phyloP scores from a whole-genome alignment of 2,113 vertebrate species.

The Anthoscopus minutus region DNA sequence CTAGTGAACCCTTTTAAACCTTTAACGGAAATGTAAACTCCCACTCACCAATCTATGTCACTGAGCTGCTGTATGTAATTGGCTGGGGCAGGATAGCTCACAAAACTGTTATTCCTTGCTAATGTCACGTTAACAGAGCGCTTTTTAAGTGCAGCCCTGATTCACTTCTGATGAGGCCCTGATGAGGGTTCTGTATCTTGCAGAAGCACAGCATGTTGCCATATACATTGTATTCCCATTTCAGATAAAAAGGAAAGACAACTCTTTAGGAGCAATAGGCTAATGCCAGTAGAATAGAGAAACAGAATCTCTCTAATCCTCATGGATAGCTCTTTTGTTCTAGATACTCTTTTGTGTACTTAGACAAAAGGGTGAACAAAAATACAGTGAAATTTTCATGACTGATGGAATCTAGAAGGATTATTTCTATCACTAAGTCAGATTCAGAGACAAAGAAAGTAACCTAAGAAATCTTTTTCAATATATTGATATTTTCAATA shows the following conservation, averaged over 20 bases:
- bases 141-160: neutral
- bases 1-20: neutral
- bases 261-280: neutral
- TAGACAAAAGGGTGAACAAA: neutral
- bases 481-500: neutral
- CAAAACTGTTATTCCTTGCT: neutral
- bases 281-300: neutral
- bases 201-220: neutral
- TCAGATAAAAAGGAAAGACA: neutral
- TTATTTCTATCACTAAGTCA: neutral
- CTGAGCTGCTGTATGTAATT: neutral
- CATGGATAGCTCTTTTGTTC: neutral
- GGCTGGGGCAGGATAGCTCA: neutral
- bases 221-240: neutral
- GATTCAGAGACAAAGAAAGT: neutral
- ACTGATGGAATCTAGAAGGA: neutral
- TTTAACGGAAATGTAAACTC: conserved; percentile 9
- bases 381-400: neutral
- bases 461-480: neutral
- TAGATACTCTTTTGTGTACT: neutral
- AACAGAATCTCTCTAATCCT: neutral
- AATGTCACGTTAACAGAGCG: neutral
- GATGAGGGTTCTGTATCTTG: neutral
- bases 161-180: no score
- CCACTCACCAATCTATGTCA: neutral